Conservation (phyloP, 2,113 vertebrate species). For the Colius striatus region DNA sequence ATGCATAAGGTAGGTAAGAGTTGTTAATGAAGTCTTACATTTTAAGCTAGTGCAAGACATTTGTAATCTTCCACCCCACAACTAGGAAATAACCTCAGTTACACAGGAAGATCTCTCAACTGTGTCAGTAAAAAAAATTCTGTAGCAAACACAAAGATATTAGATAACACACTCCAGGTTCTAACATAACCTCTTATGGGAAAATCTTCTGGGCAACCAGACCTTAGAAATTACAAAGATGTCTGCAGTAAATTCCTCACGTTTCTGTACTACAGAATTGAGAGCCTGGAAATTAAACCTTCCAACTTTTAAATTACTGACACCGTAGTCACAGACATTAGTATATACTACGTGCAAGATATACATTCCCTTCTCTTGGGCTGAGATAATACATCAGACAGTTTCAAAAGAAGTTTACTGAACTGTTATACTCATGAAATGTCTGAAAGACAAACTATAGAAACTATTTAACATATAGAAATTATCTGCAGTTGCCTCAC, state of each 20-base stretch:
- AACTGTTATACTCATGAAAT: neutral
- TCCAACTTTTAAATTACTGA: neutral
- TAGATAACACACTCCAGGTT: neutral
- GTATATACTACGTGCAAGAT: neutral
- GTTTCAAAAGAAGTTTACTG: neutral
- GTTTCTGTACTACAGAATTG: neutral
- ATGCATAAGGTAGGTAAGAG: neutral
- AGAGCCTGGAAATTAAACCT: neutral
- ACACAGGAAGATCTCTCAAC: neutral
- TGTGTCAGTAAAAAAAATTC: neutral
- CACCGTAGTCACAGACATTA: neutral
- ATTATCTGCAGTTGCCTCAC: neutral
- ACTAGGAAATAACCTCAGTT: neutral
- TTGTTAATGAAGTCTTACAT: neutral
- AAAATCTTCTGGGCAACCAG: neutral
- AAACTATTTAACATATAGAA: neutral
- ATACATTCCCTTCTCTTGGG: neutral
- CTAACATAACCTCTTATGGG: neutral
- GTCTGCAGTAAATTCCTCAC: neutral
- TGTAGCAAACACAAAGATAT: neutral
- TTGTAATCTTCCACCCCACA: neutral
- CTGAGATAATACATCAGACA: neutral
- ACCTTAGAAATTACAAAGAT: neutral
- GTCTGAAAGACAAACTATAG: neutral
- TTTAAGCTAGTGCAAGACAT: neutral